These are phyloP conservation scores for Himalopsyche kuldschensis DNA, from an alignment of 2,888 invertebrate genomes.

Conservation along the genomic window DNA sequence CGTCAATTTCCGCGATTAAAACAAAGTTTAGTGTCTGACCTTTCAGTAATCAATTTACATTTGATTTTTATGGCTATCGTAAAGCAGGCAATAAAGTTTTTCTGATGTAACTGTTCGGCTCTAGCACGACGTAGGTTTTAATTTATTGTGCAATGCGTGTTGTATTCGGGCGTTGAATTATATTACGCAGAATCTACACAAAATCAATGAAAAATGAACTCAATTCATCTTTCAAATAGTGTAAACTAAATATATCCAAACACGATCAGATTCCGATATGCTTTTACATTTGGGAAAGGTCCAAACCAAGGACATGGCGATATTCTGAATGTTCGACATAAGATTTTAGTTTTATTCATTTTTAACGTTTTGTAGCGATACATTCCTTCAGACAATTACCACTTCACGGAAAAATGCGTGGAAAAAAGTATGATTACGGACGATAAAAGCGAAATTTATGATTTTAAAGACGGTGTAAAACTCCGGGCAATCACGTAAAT, in stretches of 20 bases:
- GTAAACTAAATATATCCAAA: background rate
- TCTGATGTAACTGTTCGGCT: background rate
- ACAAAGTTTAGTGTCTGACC: background rate
- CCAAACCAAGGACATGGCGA: background rate
- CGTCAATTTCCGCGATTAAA: no score
- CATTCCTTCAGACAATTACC: no score
- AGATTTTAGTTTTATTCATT: no score
- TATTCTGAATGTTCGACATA: background rate
- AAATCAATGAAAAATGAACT: background rate
- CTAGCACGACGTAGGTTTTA: background rate
- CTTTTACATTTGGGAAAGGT: background rate
- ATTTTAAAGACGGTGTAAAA: no score
- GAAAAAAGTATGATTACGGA: no score
- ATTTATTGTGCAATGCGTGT: background rate
- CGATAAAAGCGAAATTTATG: no score
- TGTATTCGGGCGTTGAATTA: background rate
- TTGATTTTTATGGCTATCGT: background rate
- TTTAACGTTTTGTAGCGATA: no score
- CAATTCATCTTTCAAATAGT: background rate
- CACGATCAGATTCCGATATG: background rate
- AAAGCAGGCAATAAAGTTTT: background rate
- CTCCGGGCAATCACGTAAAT: no score
- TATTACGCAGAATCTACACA: background rate
- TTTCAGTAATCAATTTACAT: background rate
- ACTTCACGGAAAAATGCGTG: no score